Base-by-base conservation (phyloP, 2,113 vertebrate genomes). In the Siniperca knerii region DNA sequence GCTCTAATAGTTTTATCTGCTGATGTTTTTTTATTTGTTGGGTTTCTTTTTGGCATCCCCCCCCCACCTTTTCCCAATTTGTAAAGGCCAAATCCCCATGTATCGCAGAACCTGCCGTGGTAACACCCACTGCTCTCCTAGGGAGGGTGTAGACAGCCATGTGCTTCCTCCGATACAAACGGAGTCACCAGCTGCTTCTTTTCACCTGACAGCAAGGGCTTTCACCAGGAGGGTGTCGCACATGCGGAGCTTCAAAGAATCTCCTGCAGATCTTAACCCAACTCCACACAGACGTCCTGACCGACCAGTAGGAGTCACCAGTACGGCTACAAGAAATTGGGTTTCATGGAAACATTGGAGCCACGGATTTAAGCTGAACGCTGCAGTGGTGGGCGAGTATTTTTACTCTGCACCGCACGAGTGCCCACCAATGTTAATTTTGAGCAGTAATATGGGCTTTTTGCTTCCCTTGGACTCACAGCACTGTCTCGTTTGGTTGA, bases 121-220 rank as follows among this genome's bases (percentile, higher is more conserved):
- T 25, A 33, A 75, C 77, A 57, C 86, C 83, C 55, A 65, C 82
- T 76, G 77, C 50, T 90, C 62, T 84, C 78, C 72, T 37, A 33
- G 66, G 78, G 80, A 85, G 78, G 84, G 16, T 65, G 77, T 35
- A 29, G 78, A 48, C 68, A 50, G 67, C 48, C 62, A 69, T 33
- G 76, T 9, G 75, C 77, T 55, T 80, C 70, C 85, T 69, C 61
- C 42, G 2, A 42, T 81, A 46, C 87, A 64, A 74, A 65, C 52
- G 66, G 78, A 83, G 77, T 67, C 82, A 54, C 75, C 87, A 79
- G 82, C 84, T 94, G 90, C 67, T 87, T 86, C 78, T 37, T 89
- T 85, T 91, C 81, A 80, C 60, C 82, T 73, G 81, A 87, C 84
- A 87, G 78, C 1, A 5, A 81, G 62, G 65, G 50, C 50, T 68